These are phyloP conservation scores for Mionectes macconnelli DNA, from an alignment of 2,113 vertebrate species.

Conservation along the genomic window DNA sequence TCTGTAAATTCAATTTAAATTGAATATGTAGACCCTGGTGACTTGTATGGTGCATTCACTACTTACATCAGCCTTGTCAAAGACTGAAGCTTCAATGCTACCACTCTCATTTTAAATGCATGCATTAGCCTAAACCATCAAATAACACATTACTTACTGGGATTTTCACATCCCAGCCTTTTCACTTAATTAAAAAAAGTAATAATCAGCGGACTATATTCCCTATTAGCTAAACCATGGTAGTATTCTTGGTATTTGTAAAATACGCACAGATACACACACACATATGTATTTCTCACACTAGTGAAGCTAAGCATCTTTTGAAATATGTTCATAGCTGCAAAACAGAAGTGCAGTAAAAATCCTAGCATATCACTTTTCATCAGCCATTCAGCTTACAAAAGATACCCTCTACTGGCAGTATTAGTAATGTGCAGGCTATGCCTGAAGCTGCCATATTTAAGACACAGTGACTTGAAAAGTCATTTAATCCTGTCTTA, in stretches of 20 bases:
- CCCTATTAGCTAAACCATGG: background rate
- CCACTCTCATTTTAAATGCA: background rate
- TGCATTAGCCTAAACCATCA: background rate
- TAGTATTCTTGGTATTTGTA: background rate
- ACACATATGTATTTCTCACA: background rate
- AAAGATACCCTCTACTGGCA: conserved; percentile 36
- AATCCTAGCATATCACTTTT: background rate
- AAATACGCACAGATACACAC: background rate
- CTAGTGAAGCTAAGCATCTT: background rate
- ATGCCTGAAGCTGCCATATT: background rate
- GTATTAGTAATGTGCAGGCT: background rate
- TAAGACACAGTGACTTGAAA: background rate
- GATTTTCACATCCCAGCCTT: background rate
- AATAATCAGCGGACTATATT: background rate
- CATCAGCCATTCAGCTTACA: background rate
- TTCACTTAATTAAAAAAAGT: background rate
- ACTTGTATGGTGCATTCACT: background rate
- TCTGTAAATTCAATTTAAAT: background rate
- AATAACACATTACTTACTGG: background rate
- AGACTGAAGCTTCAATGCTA: background rate
- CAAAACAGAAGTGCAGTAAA: background rate
- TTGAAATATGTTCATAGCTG: background rate
- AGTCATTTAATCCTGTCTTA: background rate
- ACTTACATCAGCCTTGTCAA: background rate
- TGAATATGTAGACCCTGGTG: background rate